A percentile compares a stretch with the other conserved stretches of the same genome.
These are phyloP conservation scores for Hemibates koningsi DNA, from an alignment of 2,113 vertebrate species.

Conservation along the genomic window DNA sequence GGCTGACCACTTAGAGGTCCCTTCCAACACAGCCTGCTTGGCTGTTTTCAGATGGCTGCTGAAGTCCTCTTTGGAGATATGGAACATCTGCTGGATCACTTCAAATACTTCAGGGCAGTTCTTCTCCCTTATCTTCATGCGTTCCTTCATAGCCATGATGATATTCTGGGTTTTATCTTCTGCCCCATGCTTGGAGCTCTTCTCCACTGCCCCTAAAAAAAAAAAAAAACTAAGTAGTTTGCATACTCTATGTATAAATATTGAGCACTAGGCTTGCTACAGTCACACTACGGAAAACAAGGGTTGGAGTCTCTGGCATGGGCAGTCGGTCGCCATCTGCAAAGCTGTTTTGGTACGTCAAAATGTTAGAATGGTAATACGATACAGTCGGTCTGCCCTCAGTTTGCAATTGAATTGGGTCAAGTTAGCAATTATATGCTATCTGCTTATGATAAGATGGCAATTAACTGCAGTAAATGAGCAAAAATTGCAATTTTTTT, in stretches of 20 bases:
- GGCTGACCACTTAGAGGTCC: conserved; percentile 98
- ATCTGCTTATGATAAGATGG: not conserved
- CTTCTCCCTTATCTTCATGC: conserved; percentile 96
- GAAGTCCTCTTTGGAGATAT: conserved; percentile 88
- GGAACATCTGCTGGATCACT: conserved; percentile 94
- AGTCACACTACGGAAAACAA: not conserved
- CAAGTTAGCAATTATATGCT: not conserved
- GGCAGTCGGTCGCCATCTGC: not conserved
- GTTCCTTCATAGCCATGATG: conserved; percentile 97
- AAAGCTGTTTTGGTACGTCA: not conserved
- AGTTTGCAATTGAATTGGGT: not conserved
- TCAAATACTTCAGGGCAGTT: conserved; percentile 95
- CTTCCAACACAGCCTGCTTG: conserved; percentile 93
- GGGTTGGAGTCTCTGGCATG: not conserved
- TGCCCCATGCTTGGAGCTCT: conserved; percentile 96
- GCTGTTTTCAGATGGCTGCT: conserved; percentile 83
- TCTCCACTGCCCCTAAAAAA: conserved; percentile 88
- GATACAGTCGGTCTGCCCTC: not conserved
- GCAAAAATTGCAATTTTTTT: not conserved
- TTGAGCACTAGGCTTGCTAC: not conserved
- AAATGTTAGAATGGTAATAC: not conserved
- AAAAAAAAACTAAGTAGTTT: not conserved
- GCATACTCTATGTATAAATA: not conserved
- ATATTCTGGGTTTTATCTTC: conserved; percentile 98
- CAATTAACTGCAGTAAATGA: not conserved